Conservation (phyloP, 2,888 invertebrate genomes). For the Aporophyla nigra region DNA sequence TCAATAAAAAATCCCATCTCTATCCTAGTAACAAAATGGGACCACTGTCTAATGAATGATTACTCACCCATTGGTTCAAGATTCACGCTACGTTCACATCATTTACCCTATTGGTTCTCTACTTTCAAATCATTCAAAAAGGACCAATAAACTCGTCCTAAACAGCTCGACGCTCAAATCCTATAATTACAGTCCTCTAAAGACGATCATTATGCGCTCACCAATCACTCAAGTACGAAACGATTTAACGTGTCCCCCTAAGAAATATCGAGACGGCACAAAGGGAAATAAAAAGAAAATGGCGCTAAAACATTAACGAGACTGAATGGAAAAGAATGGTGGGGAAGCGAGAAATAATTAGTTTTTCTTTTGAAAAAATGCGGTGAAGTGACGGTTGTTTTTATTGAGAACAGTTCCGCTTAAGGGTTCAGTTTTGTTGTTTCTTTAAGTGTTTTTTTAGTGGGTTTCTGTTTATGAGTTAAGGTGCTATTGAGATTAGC, state of each 20-base stretch:
- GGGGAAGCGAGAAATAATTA: constrained; percentile 78
- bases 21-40: neutral
- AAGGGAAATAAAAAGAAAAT: constrained; percentile 59
- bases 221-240: constrained; percentile 59
- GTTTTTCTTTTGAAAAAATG: constrained; percentile 69
- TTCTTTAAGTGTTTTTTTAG: neutral
- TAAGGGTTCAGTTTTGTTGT: constrained; percentile 10
- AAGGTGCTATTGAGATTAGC: neutral
- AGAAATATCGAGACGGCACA: constrained; percentile 58
- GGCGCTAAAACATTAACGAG: constrained; percentile 69
- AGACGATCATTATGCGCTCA: constrained; percentile 56
- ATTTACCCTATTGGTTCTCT: neutral
- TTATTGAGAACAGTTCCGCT: constrained; percentile 53
- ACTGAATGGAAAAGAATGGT: constrained; percentile 76
- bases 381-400: constrained; percentile 48
- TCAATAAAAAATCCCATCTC: too few species aligned
- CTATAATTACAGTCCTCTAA: constrained; percentile 47
- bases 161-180: constrained; percentile 36
- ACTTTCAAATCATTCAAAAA: constrained; percentile 9
- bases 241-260: constrained; percentile 50
- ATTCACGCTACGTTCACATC: neutral
- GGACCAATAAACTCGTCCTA: constrained; percentile 13
- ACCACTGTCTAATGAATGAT: too few species aligned
- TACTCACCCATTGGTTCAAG: too few species aligned
- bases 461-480: neutral